Percentiles rank a stretch among this genome's conserved stretches.
Conservation (phyloP, 2,113 vertebrate genomes). For the Gymnocephalus cernua region DNA sequence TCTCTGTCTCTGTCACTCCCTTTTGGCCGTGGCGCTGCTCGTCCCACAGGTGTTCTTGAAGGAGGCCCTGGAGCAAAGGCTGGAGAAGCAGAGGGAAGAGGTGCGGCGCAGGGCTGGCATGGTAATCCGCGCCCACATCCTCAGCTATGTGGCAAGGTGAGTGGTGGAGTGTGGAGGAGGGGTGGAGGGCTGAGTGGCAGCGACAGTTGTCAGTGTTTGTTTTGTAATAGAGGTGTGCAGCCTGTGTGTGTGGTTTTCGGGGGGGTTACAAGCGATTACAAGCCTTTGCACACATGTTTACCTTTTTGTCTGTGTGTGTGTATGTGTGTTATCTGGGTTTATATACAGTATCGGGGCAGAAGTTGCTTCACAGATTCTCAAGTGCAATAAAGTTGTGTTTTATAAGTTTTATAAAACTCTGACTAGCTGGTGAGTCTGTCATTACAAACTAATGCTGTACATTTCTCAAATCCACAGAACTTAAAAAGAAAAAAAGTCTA, state of each 20-base stretch:
- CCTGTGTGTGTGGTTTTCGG: conserved; percentile 19
- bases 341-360: conserved; percentile 7
- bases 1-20: conserved; percentile 40
- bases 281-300: conserved; percentile 52
- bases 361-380: neutral
- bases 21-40: conserved; percentile 63
- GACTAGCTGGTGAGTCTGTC: neutral
- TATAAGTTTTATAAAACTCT: conserved; percentile 24
- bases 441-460: neutral
- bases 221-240: conserved; percentile 64
- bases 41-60: conserved; percentile 93
- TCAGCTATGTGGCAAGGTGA: conserved; percentile 96
- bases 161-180: conserved; percentile 52
- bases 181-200: conserved; percentile 62
- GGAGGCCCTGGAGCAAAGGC: conserved; percentile 94
- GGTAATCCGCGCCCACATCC: conserved; percentile 93
- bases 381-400: neutral
- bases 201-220: conserved; percentile 77
- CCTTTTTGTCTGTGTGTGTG: conserved; percentile 29
- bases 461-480: conserved; percentile 1
- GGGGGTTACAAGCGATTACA: conserved; percentile 30
- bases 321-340: conserved; percentile 35
- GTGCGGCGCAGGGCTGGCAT: conserved; percentile 90
- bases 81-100: conserved; percentile 93
- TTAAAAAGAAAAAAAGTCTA: neutral